Evolutionary conservation across 2,113 vertebrate genomes (phyloP), one percentile per base, ranked within the genome.

Genomic region (Cranoglanis bouderius): DNA sequence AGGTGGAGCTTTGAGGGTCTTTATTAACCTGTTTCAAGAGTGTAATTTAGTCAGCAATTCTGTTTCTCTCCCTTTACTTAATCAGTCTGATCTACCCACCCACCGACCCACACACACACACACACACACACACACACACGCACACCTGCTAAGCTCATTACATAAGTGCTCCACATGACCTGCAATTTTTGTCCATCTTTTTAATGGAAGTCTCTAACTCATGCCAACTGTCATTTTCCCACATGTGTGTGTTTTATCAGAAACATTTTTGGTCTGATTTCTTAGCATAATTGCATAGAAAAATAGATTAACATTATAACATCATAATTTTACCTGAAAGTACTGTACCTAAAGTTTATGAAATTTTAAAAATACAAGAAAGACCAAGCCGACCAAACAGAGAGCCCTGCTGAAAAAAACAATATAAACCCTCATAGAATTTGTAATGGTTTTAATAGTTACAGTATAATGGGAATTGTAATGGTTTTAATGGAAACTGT

Each of bases 91-190:
- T n/a, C n/a, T n/a, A n/a, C n/a, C n/a, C n/a, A n/a, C n/a, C n/a
- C n/a, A n/a, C n/a, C n/a, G n/a, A n/a, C n/a, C n/a, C n/a, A n/a
- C n/a, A n/a, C n/a, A n/a, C n/a, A n/a, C n/a, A n/a, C n/a, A n/a
- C n/a, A n/a, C n/a, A n/a, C n/a, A n/a, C n/a, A n/a, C n/a, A n/a
- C n/a, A n/a, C n/a, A n/a, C n/a, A n/a, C 29, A 40, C 82, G 85
- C 87, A 59, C 89, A 85, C 80, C 75, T 83, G 49, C 43, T 85
- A 83, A 88, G 53, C n/a, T 49, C 53, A 38, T 89, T 89, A 86
- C n/a, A 26, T 89, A 86, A 89, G 38, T 49, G 40, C n/a, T 81
- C 59, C 80, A 84, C 55, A 74, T 89, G 84, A 77, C 6, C 65
- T 70, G 14, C 35, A 35, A n/a, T 70, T 70, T 65, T 18, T 6